Base-by-base conservation (phyloP, 2,888 invertebrate species). In the Heliconius erato region DNA sequence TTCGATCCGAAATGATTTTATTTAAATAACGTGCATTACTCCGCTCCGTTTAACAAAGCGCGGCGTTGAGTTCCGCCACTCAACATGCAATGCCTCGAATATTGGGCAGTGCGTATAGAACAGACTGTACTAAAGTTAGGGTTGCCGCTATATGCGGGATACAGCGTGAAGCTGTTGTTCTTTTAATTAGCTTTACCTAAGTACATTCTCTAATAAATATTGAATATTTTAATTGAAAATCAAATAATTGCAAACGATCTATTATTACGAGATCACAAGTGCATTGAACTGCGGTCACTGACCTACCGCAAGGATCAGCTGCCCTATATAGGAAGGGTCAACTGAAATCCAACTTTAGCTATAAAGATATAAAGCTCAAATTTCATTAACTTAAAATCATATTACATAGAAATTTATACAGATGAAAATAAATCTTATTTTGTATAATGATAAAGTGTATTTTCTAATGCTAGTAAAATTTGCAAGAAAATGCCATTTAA, bases 281-380 rank as follows among this genome's bases (percentile, higher is more conserved):
- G 86, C 87, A 88, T 82, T 86, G 88, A 87, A 86, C 84, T 83
- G 83, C 84, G 91, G 91, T 91, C 92, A 90, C 88, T 90, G 89
- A 91, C 93, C 93, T 91, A 87, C 88, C 89, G 86, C 93, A 92
- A 93, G 92, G 92, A 90, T 92, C 86, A 86, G 82, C 85, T 85
- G 86, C 86, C 88, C 88, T 84, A 88, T 84, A 86, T 88, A 79
- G 78, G 12, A 3, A 3, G 19, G 40, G 23, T 7, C 79, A 40
- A 12, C n/a, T n/a, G 9, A 82, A 79, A 71, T 6, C 23, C 7
- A 44, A 63, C 79, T 74, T 71, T 85, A 84, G 0, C 0, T 1
- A 3, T 0, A 28, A 0, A 1, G 1, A 23, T 32, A 78, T 78
- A 68, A 28, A 68, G 44, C n/a, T 19, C 14, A 49, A 49, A 28